These are phyloP conservation scores for Contarinia nasturtii DNA, from an alignment of 1,140 invertebrate genomes.

Conservation along the genomic window DNA sequence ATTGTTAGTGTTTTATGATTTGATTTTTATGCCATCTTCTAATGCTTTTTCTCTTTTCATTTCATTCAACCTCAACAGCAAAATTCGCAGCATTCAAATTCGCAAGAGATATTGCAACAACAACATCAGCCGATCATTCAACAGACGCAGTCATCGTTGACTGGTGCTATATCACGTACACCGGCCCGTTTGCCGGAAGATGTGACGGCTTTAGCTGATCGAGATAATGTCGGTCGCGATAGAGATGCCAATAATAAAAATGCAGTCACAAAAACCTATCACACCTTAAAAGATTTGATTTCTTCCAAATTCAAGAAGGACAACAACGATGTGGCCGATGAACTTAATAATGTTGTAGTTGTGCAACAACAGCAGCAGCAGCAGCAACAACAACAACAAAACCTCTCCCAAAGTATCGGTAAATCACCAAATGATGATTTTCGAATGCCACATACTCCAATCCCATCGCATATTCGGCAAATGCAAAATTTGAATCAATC, in stretches of 20 bases:
- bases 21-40: no score
- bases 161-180: conserved; percentile 22
- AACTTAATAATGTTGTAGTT: conserved; percentile 37
- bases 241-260: conserved; percentile 33
- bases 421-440: conserved; percentile 1
- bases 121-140: conserved; percentile 19
- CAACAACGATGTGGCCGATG: conserved; percentile 24
- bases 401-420: neutral
- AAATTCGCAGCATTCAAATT: no score
- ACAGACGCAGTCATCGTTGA: conserved; percentile 10
- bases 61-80: no score
- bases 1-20: no score
- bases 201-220: conserved; percentile 25
- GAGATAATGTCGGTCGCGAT: conserved; percentile 27
- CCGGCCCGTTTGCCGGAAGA: conserved; percentile 26
- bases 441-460: conserved; percentile 1
- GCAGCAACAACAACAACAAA: conserved; percentile 20
- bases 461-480: conserved; percentile 3
- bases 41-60: no score
- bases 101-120: neutral
- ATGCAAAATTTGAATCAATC: conserved; percentile 4
- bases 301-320: conserved; percentile 59
- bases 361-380: conserved; percentile 23
- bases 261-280: conserved; percentile 53
- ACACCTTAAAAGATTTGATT: conserved; percentile 69